A percentile compares a stretch with the other conserved stretches of the same genome.
Evolutionary conservation across 2,797 vertebrate genomes (phyloP).

Genomic region (Hyperoplus lanceolatus): DNA sequence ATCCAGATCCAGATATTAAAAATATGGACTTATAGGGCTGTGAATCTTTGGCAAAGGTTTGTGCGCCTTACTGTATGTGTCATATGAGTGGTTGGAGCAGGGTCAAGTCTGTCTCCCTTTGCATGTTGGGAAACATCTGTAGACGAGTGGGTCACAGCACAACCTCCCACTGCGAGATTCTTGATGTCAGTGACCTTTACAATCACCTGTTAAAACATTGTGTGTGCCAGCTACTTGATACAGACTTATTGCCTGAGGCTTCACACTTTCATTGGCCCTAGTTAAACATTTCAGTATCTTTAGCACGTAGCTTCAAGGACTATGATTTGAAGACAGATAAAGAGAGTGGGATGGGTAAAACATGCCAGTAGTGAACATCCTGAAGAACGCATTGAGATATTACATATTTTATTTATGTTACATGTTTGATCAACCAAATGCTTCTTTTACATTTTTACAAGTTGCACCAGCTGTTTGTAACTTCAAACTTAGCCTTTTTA

Average conservation of each 20-base stretch:
- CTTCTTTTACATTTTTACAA: not conserved
- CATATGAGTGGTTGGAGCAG: not conserved
- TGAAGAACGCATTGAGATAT: not conserved
- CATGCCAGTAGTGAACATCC: not conserved
- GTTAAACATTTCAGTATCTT: constrained; percentile 24
- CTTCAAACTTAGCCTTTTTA: not conserved
- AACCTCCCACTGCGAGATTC: constrained; percentile 38
- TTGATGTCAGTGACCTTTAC: constrained; percentile 48
- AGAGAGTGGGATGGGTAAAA: not conserved
- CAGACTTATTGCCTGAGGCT: constrained; percentile 8
- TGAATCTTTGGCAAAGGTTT: not conserved
- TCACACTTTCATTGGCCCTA: constrained; percentile 20
- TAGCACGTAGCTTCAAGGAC: not conserved
- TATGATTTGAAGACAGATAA: not conserved
- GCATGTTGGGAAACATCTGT: constrained; percentile 77
- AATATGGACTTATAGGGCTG: not conserved
- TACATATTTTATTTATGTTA: not conserved
- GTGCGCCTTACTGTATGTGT: too few relatives aligned
- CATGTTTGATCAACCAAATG: not conserved
- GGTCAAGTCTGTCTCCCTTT: constrained; percentile 43
- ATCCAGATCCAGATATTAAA: not conserved
- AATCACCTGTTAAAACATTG: constrained; percentile 61
- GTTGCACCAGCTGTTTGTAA: too few relatives aligned
- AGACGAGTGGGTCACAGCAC: constrained; percentile 59
- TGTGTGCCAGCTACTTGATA: constrained; percentile 42